A percentile compares a stretch with the other conserved stretches of the same genome.
Conservation (phyloP, 2,888 invertebrate genomes). For the Pyrgus malvae region DNA sequence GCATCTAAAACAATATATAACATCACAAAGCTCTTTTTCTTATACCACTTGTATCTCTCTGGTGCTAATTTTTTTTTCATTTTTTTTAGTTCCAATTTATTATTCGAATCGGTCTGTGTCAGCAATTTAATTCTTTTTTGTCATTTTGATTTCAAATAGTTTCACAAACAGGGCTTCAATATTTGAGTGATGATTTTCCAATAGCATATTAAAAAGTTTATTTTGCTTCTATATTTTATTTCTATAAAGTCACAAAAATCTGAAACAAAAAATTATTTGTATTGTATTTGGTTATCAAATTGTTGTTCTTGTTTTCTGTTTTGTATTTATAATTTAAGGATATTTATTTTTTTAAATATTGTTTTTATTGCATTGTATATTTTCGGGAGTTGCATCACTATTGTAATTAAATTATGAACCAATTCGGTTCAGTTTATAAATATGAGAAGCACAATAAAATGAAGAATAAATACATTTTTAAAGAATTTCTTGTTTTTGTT, state of each 20-base stretch:
- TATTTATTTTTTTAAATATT: slow-evolving; percentile 68
- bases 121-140: neutral
- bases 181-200: no score
- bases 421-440: slow-evolving; percentile 62
- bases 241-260: neutral
- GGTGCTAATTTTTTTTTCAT: slow-evolving; percentile 51
- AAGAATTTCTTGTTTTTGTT: slow-evolving; percentile 41
- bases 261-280: no score
- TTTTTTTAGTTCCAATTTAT: no score
- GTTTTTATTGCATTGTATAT: slow-evolving; percentile 60
- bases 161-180: no score
- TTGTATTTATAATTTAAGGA: slow-evolving; percentile 47
- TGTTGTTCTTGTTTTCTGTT: slow-evolving; percentile 50
- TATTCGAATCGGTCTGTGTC: no score
- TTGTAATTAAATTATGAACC: slow-evolving; percentile 62
- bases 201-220: neutral
- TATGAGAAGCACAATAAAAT: slow-evolving; percentile 80
- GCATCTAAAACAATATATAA: slow-evolving; percentile 46
- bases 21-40: slow-evolving; percentile 36
- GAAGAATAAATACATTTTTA: slow-evolving; percentile 79
- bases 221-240: neutral
- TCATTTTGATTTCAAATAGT: neutral
- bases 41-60: slow-evolving; percentile 45
- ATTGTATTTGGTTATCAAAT: slow-evolving; percentile 42
- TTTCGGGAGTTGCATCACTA: slow-evolving; percentile 59